Evolutionary conservation across 2,888 invertebrate species (phyloP), one percentile per base, ranked within the genome.

Genomic region (Sinelater perroti): DNA sequence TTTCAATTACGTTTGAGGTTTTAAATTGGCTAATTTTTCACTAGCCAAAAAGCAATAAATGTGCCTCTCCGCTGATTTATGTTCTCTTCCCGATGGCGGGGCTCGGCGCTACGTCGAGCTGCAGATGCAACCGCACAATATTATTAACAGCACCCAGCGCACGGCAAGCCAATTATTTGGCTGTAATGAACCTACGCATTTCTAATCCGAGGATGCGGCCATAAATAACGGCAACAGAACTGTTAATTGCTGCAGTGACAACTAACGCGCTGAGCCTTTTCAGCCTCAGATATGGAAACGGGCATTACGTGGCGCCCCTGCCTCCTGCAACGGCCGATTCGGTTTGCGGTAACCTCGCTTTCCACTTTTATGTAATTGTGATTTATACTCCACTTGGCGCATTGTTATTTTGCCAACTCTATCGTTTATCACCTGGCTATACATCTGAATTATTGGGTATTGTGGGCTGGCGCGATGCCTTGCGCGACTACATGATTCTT

Each of bases 141-240:
- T 24, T 24, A 40, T 14, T 36, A 40, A 10, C 11, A 1, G 40
- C 14, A 20, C 13, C 20, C 40, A 21, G 21, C 38, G 38, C 40
- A 40, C 26, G 26, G 24, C 21, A 24, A 40, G 40, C 40, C 40
- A 40, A 40, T 40, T 40, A 40, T 40, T 40, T 26, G 40, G 40
- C 93, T 91, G 74, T 36, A 75, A 70, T 31, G 38, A 40, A 51
- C 50, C 50, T 31, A 51, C 50, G 26, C 50, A 51, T 13, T 40
- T 51, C 28, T 40, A 40, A 51, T 51, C 50, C 30, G 18, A 38
- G 13, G 21, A 38, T 38, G 20, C 18, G 21, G 50, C 21, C 17
- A 51, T 51, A 51, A 51, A 51, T 51, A 51, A 51, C 10, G 20
- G 47, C 46, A 46, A 46, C 33, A 46, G 31, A 51, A 30, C 31